phyloP scores from a whole-genome alignment of 92 coral and sea anemone species.

The Epizoanthus rinbou region DNA sequence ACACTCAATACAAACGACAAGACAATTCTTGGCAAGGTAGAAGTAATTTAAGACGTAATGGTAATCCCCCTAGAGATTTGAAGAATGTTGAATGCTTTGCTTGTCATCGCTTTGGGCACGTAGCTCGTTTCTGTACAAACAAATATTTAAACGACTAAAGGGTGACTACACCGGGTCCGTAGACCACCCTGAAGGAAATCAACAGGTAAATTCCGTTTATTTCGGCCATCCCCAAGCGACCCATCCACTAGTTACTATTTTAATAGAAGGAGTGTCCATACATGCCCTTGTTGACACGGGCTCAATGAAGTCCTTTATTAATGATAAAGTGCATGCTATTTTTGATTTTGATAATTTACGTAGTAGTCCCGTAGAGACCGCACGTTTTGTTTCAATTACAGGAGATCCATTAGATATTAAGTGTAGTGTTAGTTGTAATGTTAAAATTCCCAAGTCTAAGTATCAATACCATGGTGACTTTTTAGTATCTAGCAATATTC shows the following conservation, averaged over 20 bases:
- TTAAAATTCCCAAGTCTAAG: too few relatives aligned
- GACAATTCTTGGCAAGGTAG: not conserved
- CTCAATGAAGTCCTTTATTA: constrained; percentile 25
- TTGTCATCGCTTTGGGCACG: constrained; percentile 1
- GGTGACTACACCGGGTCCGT: constrained; percentile 14
- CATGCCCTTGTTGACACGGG: not conserved
- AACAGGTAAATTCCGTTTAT: not conserved
- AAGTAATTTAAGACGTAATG: not conserved
- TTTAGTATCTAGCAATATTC: too few relatives aligned
- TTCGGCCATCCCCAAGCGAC: not conserved
- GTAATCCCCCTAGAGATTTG: not conserved
- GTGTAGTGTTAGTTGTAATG: too few relatives aligned
- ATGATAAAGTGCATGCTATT: constrained; percentile 29
- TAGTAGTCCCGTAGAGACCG: too few relatives aligned
- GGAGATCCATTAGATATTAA: too few relatives aligned
- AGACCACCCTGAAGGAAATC: constrained; percentile 5
- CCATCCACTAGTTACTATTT: constrained; percentile 23
- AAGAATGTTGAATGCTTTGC: not conserved
- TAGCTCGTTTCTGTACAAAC: constrained; percentile 6
- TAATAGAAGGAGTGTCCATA: constrained; percentile 2
- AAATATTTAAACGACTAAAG: constrained; percentile 15
- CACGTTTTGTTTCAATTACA: too few relatives aligned
- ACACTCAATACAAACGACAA: not conserved
- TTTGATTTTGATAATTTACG: constrained; percentile 17
- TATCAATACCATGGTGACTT: too few relatives aligned